Percentiles rank a stretch among this genome's conserved stretches.
phyloP scores from a whole-genome alignment of 1,140 invertebrate species.

The Drosophila bocqueti region DNA sequence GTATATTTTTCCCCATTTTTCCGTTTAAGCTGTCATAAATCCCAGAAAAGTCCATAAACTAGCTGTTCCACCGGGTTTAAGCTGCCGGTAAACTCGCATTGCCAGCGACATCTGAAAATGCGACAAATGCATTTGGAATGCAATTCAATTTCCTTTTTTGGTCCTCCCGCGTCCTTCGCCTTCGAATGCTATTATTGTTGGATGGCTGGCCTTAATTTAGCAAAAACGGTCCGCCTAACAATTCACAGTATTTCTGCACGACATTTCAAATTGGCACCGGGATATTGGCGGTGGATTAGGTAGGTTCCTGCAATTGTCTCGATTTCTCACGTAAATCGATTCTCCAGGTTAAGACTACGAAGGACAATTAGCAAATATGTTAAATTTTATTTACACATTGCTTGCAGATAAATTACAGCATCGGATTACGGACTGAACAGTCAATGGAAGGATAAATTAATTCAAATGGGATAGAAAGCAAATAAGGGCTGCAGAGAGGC shows the following conservation, averaged over 20 bases:
- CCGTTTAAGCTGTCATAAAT: constrained; percentile 54
- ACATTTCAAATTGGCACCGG: constrained; percentile 46
- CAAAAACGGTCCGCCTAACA: constrained; percentile 34
- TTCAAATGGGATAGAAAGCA: constrained; percentile 1
- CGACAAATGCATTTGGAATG: constrained; percentile 73
- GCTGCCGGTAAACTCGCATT: constrained; percentile 25
- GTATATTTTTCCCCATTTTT: background rate
- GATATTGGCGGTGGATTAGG: constrained; percentile 25
- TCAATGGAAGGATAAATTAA: constrained; percentile 17
- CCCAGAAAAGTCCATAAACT: constrained; percentile 28
- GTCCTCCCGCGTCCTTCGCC: constrained; percentile 24
- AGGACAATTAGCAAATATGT: constrained; percentile 21
- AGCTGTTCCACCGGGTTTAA: constrained; percentile 17
- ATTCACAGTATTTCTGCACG: constrained; percentile 17
- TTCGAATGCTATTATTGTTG: constrained; percentile 41
- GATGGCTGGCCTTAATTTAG: constrained; percentile 66
- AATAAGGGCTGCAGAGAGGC: background rate
- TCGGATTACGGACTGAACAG: constrained; percentile 5
- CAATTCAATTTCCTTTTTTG: constrained; percentile 72
- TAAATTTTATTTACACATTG: constrained; percentile 13
- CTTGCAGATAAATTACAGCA: constrained; percentile 1
- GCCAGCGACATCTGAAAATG: constrained; percentile 31
- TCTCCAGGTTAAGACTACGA: background rate
- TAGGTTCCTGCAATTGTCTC: constrained; percentile 16
- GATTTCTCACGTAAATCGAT: constrained; percentile 16